Conservation (phyloP, 2,797 vertebrate species). For the Macroramphosus scolopax region DNA sequence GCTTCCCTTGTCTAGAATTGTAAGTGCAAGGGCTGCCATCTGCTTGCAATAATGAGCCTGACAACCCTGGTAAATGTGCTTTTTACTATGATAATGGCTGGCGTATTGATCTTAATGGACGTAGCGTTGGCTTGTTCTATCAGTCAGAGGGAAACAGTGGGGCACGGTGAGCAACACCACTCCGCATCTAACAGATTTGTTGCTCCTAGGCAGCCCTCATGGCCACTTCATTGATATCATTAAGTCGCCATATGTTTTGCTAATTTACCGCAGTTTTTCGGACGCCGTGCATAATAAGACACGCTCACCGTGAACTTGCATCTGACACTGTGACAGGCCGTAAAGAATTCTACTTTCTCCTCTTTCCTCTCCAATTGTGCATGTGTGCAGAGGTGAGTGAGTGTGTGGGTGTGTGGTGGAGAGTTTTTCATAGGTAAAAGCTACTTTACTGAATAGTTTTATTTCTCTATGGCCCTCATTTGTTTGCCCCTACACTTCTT, state of each 20-base stretch:
- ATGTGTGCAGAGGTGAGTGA: background rate
- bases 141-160: constrained; percentile 79
- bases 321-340: constrained; percentile 71
- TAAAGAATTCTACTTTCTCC: constrained; percentile 62
- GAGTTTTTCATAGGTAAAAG: constrained; percentile 8
- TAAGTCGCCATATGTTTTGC: constrained; percentile 76
- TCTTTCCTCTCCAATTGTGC: constrained; percentile 28
- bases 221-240: constrained; percentile 79
- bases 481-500: constrained; percentile 7
- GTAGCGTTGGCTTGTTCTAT: constrained; percentile 81
- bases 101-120: constrained; percentile 90
- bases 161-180: constrained; percentile 70
- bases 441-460: constrained; percentile 1
- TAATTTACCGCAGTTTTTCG: constrained; percentile 74
- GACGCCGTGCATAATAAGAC: constrained; percentile 71
- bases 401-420: constrained; percentile 3
- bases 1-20: constrained; percentile 83
- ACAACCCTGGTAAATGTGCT: constrained; percentile 90
- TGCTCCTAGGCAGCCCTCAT: constrained; percentile 70
- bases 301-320: constrained; percentile 71
- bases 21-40: constrained; percentile 86
- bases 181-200: constrained; percentile 74
- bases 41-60: constrained; percentile 95
- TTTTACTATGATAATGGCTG: constrained; percentile 89
- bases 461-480: background rate